Evolutionary conservation across 2,113 vertebrate genomes (phyloP), one percentile per base, ranked within the genome.

Genomic region (Syrrhaptes paradoxus): DNA sequence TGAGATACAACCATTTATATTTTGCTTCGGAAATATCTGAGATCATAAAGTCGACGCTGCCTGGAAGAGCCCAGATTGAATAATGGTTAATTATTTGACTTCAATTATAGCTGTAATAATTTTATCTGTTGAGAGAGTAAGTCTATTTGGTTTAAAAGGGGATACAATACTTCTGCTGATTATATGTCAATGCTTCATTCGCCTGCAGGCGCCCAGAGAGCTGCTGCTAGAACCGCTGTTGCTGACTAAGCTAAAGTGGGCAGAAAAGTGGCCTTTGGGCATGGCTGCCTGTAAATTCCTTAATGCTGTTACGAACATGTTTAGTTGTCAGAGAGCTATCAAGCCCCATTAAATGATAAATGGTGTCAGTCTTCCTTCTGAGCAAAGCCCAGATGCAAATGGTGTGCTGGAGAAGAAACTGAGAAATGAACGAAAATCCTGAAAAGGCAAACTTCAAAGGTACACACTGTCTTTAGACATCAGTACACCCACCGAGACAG

Each of bases 261-360:
- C 63, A 86, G 72, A 66, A 61, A 76, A 93, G 81, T 77, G 34
- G 57, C 91, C 94, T 71, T 93, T 67, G 88, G 93, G 91, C 91
- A 83, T 4, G 31, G 81, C 90, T 93, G 96, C 75, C 89, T 95
- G 51, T n/a, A 95, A 89, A 88, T 73, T 76, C 95, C 70, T 80
- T 93, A 93, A 89, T 67, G 54, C 81, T 82, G 81, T 82, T 82
- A 90, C 87, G 72, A 88, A 91, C 34, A n/a, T 32, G 85, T 89
- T 96, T 70, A 86, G 81, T 49, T 96, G 96, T 94, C 92, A 95
- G 85, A 70, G 83, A 82, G 58, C 65, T 92, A 95, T 86, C 90
- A 90, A 90, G 75, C 63, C 32, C 58, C 65, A 84, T 86, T 96
- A 86, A 85, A 85, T 87, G 92, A 94, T 76, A 95, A 93, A 95